Evolutionary conservation across 2,797 vertebrate genomes (phyloP).

Genomic region (Oryzias dopingdopingensis): DNA sequence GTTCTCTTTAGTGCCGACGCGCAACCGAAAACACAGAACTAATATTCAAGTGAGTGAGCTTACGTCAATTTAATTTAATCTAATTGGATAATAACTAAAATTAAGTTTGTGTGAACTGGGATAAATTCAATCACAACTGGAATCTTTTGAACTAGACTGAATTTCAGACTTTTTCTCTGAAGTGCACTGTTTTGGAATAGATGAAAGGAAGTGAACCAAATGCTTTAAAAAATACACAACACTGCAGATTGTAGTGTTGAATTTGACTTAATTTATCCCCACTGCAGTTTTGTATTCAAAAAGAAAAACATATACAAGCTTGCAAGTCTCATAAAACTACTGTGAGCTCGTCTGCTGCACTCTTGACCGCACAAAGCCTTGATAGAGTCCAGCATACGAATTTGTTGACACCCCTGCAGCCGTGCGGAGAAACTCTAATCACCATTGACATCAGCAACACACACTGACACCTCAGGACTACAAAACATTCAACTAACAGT

Average conservation of each 20-base stretch:
- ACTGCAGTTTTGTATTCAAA: constrained; percentile 24
- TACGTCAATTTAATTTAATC: too few species aligned
- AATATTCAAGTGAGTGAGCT: too few species aligned
- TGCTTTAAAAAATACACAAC: background rate
- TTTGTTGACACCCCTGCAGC: constrained; percentile 44
- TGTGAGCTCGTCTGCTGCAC: constrained; percentile 51
- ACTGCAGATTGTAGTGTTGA: background rate
- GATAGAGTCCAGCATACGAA: constrained; percentile 54
- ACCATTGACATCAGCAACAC: constrained; percentile 11
- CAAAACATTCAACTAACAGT: constrained; percentile 7
- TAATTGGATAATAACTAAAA: too few species aligned
- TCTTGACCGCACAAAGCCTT: constrained; percentile 53
- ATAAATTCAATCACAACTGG: too few species aligned
- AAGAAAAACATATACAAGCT: constrained; percentile 12
- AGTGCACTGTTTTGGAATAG: background rate
- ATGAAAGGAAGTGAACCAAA: background rate
- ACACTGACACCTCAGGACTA: constrained; percentile 17
- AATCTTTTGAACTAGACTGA: too few species aligned
- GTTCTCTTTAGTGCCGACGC: too few species aligned
- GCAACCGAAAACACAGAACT: too few species aligned
- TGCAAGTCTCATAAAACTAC: constrained; percentile 37
- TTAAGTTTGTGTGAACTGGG: too few species aligned
- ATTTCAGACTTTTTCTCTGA: background rate
- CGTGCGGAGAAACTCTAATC: constrained; percentile 60
- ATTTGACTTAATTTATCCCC: constrained; percentile 17